Evolutionary conservation across 2,797 vertebrate species (phyloP).

Genomic region (Danio aesculapii): DNA sequence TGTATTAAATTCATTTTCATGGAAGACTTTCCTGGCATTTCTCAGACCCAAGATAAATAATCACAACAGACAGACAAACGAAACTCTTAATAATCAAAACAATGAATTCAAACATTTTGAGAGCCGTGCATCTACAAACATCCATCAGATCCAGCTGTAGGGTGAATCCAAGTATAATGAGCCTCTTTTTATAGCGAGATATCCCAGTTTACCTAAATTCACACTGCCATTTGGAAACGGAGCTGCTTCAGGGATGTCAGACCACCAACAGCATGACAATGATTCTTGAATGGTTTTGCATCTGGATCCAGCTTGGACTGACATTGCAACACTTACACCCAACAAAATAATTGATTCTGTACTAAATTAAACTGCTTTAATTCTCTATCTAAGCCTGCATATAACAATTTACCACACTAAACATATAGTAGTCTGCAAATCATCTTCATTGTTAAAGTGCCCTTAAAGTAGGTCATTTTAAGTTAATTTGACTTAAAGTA

Average conservation of each 20-base stretch:
- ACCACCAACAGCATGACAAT: not conserved
- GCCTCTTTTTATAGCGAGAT: not conserved
- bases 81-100: not conserved
- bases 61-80: not conserved
- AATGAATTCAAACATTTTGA: not conserved
- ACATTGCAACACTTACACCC: not conserved
- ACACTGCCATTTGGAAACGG: not conserved
- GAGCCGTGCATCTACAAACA: not conserved
- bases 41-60: not conserved
- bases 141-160: not conserved
- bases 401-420: not conserved
- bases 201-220: not conserved
- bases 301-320: not conserved
- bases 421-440: not conserved
- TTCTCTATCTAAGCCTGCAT: not conserved
- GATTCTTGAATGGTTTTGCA: not conserved
- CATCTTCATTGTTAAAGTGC: not conserved
- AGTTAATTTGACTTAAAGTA: no score
- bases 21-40: not conserved
- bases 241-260: not conserved
- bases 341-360: not conserved
- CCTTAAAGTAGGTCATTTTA: no score
- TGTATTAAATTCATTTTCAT: not conserved
- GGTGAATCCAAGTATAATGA: not conserved
- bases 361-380: not conserved